Evolutionary conservation across 2,113 vertebrate species (phyloP), one percentile per base, ranked within the genome.

Genomic region (Cyprinodon variegatus): DNA sequence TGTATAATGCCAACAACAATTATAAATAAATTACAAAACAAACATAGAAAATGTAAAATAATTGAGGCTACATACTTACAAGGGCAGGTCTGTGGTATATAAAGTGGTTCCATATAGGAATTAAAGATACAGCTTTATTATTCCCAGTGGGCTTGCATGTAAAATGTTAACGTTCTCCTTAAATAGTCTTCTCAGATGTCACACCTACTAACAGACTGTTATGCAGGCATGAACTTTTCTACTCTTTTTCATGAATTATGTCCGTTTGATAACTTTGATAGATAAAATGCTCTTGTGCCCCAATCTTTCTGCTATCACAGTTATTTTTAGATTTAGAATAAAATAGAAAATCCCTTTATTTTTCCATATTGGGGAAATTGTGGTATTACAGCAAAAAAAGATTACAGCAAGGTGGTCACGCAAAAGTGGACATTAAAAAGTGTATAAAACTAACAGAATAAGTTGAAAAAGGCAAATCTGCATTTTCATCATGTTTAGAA

Each of bases 401-500:
- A 29, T 29, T 29, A 29, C 29, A 29, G 29, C 29, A 29, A 29
- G 29, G 29, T 29, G 29, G 29, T 29, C 29, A 29, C 29, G 29
- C 29, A 29, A 29, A 29, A 29, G 29, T 29, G 29, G 29, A 29
- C 29, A 29, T 29, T 29, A 29, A 29, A 29, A 29, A 29, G 29
- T 29, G 29, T 29, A 29, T 29, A 29, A 29, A 29, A 29, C 1
- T 29, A 29, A 29, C 29, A 29, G 29, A 29, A 29, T 29, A 29
- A 29, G 29, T 29, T 77, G 60, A n/a, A 8, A n/a, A 57, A 14
- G 50, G 50, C 8, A 57, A 57, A 57, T 57, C 2, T 3, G 50
- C 17, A 9, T 57, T n/a, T n/a, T n/a, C n/a, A 74, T 78, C 77
- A 61, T 68, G 73, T 76, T 70, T 79, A 74, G 61, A 70, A 64